These are phyloP conservation scores for Nycteola revayana DNA, from an alignment of 2,888 invertebrate genomes.

Conservation along the genomic window DNA sequence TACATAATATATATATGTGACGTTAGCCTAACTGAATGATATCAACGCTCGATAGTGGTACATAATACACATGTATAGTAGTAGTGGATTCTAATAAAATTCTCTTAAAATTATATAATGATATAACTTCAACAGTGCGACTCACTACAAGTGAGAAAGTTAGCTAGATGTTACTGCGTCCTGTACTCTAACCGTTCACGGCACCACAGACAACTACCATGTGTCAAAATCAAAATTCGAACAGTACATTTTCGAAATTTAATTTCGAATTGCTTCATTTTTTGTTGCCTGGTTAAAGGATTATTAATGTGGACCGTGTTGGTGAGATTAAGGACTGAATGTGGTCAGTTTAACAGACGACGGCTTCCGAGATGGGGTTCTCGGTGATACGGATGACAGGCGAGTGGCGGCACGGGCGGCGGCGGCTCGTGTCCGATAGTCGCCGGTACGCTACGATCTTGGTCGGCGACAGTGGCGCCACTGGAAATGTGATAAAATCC, in stretches of 20 bases:
- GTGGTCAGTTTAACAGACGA: slow-evolving; percentile 83
- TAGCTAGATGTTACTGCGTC: slow-evolving; percentile 21
- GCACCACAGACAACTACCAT: too few species aligned
- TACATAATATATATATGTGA: slow-evolving; percentile 22
- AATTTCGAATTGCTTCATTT: too few species aligned
- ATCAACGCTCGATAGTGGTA: slow-evolving; percentile 41
- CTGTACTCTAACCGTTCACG: too few species aligned
- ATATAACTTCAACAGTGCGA: slow-evolving; percentile 41
- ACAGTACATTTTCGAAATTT: too few species aligned
- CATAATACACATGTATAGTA: slow-evolving; percentile 31
- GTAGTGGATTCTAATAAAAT: slow-evolving; percentile 46
- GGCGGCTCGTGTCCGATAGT: slow-evolving; percentile 72
- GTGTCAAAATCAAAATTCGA: too few species aligned
- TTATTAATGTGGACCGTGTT: too few species aligned
- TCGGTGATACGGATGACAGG: slow-evolving; percentile 89
- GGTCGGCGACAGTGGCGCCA: slow-evolving; percentile 86
- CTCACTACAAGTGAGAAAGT: slow-evolving; percentile 30
- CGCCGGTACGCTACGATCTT: slow-evolving; percentile 86
- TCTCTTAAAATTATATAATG: slow-evolving; percentile 47
- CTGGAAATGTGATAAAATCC: slow-evolving; percentile 74
- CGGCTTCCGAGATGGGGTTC: slow-evolving; percentile 89
- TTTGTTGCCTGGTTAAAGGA: too few species aligned
- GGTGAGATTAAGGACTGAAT: too few species aligned
- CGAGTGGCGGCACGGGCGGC: slow-evolving; percentile 74
- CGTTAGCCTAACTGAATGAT: slow-evolving; percentile 43